These are phyloP conservation scores for Hemichromis elongatus DNA, from an alignment of 2,113 vertebrate genomes.

Conservation along the genomic window DNA sequence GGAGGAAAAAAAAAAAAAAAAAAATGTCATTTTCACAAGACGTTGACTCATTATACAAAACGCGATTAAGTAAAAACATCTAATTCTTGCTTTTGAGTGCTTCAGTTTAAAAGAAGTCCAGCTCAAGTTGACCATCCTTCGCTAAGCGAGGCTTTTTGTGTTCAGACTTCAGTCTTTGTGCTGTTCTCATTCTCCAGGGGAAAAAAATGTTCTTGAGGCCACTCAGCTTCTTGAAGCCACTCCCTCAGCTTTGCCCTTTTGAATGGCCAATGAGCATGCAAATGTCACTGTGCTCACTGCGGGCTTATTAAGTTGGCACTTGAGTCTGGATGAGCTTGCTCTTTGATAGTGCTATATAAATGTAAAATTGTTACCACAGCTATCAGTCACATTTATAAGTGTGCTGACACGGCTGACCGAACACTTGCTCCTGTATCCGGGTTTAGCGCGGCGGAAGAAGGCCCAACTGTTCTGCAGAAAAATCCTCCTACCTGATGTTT, in stretches of 20 bases:
- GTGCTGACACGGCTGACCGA: background rate
- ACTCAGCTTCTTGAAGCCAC: background rate
- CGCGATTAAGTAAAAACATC: background rate
- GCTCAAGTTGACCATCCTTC: background rate
- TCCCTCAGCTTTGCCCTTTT: conserved; percentile 56
- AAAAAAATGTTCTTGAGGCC: background rate
- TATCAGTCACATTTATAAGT: conserved; percentile 21
- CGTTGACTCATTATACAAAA: background rate
- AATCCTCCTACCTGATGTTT: background rate
- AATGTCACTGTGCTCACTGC: conserved; percentile 57
- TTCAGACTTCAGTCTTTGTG: background rate
- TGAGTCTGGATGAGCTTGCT: background rate
- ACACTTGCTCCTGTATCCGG: background rate
- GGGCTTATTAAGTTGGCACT: conserved; percentile 27
- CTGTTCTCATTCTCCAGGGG: background rate
- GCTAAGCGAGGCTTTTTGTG: background rate
- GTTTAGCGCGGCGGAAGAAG: background rate
- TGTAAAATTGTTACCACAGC: conserved; percentile 31
- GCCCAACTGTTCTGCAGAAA: background rate
- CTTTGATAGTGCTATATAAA: conserved; percentile 49
- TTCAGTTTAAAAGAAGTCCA: background rate
- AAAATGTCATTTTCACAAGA: background rate
- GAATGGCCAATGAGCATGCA: conserved; percentile 58
- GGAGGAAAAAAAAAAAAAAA: background rate
- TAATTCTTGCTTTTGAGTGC: background rate